These are phyloP conservation scores for Luperina testacea DNA, from an alignment of 2,888 invertebrate species.

Conservation along the genomic window DNA sequence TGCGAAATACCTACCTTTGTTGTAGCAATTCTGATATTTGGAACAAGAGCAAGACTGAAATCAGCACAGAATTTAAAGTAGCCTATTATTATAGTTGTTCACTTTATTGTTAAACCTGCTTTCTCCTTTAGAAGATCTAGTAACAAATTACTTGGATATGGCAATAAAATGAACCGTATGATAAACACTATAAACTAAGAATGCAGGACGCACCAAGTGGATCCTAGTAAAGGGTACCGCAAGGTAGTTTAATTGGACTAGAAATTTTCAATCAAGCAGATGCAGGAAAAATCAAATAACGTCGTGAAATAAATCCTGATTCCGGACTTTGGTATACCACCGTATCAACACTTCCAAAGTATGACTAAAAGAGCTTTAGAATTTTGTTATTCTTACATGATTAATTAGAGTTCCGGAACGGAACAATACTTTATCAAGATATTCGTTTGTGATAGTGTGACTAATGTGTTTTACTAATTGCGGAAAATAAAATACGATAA, in stretches of 20 bases:
- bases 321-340: not conserved
- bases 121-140: not conserved
- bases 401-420: slow-evolving; percentile 41
- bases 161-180: not conserved
- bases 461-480: slow-evolving; percentile 58
- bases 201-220: not conserved
- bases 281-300: not conserved
- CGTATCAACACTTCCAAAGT: not conserved
- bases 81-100: not conserved
- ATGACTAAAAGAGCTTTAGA: slow-evolving; percentile 17
- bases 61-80: not conserved
- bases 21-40: slow-evolving; percentile 6
- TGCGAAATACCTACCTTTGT: slow-evolving; percentile 61
- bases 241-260: slow-evolving; percentile 1
- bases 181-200: no score
- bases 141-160: no score
- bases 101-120: not conserved
- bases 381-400: slow-evolving; percentile 3
- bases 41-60: not conserved
- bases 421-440: slow-evolving; percentile 50
- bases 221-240: not conserved
- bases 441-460: slow-evolving; percentile 37
- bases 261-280: not conserved
- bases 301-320: not conserved
- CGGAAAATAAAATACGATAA: slow-evolving; percentile 47